Evolutionary conservation across 2,113 vertebrate species (phyloP).

Genomic region (Phrynocephalus versicolor): DNA sequence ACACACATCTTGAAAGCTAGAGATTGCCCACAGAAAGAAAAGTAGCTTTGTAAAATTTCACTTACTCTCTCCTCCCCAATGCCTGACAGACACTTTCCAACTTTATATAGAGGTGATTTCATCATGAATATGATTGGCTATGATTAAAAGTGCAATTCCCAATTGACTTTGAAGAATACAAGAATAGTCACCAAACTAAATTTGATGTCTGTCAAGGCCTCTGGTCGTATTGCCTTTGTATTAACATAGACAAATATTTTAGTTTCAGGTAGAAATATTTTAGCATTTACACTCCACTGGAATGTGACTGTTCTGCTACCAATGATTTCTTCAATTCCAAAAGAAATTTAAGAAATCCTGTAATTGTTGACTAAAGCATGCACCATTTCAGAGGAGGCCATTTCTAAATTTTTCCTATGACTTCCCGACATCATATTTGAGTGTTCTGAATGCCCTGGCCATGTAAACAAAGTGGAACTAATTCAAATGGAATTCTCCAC

Average conservation of each 20-base stretch:
- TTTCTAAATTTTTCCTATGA: neutral
- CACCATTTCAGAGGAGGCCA: neutral
- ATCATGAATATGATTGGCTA: too few species aligned
- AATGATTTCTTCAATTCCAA: too few species aligned
- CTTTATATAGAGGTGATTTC: neutral
- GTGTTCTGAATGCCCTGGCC: neutral
- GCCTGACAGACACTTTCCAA: neutral
- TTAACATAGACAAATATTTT: too few species aligned
- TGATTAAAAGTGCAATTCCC: neutral
- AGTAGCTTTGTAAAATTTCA: neutral
- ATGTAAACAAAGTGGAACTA: too few species aligned
- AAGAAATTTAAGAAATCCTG: too few species aligned
- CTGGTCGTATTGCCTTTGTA: too few species aligned
- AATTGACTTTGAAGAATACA: neutral
- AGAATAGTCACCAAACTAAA: too few species aligned
- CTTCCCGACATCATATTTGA: neutral
- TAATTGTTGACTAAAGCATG: neutral
- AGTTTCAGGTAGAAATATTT: too few species aligned
- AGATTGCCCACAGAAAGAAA: neutral
- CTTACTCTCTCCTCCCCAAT: neutral
- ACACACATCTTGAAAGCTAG: conserved; percentile 38
- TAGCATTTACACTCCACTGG: too few species aligned
- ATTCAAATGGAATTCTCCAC: neutral
- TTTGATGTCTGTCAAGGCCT: neutral
- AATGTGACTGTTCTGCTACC: neutral